Evolutionary conservation across 2,888 invertebrate species (phyloP).

Genomic region (Rhorus exstirpatorius): DNA sequence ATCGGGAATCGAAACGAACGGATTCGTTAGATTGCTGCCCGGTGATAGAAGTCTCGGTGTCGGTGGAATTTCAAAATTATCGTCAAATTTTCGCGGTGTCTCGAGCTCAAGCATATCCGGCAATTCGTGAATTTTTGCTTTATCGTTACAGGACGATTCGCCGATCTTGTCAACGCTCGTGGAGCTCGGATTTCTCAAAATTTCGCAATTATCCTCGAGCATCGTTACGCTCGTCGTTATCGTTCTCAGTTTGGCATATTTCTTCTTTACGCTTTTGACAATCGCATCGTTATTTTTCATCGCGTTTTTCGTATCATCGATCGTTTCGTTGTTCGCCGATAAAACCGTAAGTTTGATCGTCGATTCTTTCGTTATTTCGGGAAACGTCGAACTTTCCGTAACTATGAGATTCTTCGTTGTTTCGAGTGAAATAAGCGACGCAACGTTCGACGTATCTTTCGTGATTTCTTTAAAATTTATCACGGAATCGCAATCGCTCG

Average conservation of each 20-base stretch:
- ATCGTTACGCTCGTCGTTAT: constrained; percentile 78
- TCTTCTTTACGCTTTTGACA: constrained; percentile 77
- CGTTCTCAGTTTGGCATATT: constrained; percentile 80
- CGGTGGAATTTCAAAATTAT: constrained; percentile 78
- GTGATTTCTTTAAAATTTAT: too few relatives aligned
- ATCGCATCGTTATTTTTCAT: neutral
- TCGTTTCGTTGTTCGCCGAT: constrained; percentile 28
- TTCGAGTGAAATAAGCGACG: too few relatives aligned
- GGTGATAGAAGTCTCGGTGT: constrained; percentile 82
- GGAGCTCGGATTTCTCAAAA: constrained; percentile 50
- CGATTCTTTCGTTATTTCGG: constrained; percentile 3
- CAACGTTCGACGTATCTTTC: neutral
- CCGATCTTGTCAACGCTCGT: constrained; percentile 65
- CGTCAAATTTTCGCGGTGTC: constrained; percentile 81
- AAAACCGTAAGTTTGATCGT: too few relatives aligned
- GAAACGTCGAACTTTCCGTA: neutral
- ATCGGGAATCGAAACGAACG: constrained; percentile 75
- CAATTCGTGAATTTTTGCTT: constrained; percentile 47
- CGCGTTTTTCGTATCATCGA: neutral
- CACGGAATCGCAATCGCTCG: constrained; percentile 15
- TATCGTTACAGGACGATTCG: constrained; percentile 63
- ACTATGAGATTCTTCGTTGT: too few relatives aligned
- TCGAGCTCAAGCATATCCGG: constrained; percentile 78
- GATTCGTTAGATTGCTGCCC: constrained; percentile 76
- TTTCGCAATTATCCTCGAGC: constrained; percentile 28